Base-by-base conservation (phyloP, 2,113 vertebrate species). In the Vulpes vulpes region DNA sequence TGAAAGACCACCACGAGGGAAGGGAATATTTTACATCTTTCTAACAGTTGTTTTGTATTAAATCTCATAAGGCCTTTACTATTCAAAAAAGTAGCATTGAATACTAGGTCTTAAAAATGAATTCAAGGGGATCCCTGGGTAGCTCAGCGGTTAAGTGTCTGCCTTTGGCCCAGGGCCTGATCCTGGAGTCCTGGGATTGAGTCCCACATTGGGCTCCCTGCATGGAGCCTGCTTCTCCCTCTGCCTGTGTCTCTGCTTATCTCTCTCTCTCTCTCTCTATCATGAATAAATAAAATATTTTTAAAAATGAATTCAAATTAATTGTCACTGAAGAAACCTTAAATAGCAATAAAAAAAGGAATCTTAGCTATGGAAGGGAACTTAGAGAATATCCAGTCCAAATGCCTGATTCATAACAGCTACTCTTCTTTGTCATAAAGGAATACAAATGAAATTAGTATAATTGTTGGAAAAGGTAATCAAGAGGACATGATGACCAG, bases 1-100 rank as follows among this genome's bases (percentile, higher is more conserved):
- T 98, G 94, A 98, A 98, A 98, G 89, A 94, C 35, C 97, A 98
- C 91, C 60, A 98, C 95, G 89, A 93, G 81, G 98, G 83, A 65
- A 95, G 25, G 32, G 80, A 87, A 49, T 94, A 69, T 87, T 97
- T 96, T 82, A 97, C 65, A 98, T 79, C 59, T 96, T 96, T 79
- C 60, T 95, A 96, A 95, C 64, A 98, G 98, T 94, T 60, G 78
- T 97, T 98, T 98, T 94, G 93, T 81, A 98, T 95, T 95, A 95
- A 67, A 82, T 96, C 79, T 98, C 92, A 96, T 91, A 89, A 96
- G 87, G 96, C 95, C 86, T 98, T 97, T 97, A 98, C 88, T 91
- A 97, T 97, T 80, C 84, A 79, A 96, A 96, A 76, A 98, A 98
- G 90, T 96, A 27, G 9, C 98, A 98, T 96, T 96, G 87, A 97